These are phyloP conservation scores for Eulemur coronatus DNA, from an alignment of 2,797 vertebrate genomes.

Conservation along the genomic window DNA sequence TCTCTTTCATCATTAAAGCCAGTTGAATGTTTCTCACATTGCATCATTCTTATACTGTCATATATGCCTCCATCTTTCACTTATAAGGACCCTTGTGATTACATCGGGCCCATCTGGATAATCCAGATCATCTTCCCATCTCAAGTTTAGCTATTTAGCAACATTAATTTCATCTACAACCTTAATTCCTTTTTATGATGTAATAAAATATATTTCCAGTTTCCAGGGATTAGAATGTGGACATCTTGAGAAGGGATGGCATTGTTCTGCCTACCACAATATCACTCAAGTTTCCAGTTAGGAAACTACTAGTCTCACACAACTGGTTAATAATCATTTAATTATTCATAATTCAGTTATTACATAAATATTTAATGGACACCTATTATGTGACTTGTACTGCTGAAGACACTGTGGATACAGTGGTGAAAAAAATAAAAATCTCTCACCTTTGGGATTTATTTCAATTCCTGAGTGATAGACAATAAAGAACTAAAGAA, in stretches of 20 bases:
- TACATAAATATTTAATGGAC: background rate
- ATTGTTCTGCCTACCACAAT: background rate
- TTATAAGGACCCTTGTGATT: background rate
- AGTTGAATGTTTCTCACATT: background rate
- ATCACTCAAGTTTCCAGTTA: background rate
- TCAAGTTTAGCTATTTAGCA: background rate
- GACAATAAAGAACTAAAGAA: background rate
- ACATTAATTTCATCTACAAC: background rate
- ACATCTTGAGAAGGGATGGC: accelerated
- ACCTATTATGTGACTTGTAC: background rate
- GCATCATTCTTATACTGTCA: background rate
- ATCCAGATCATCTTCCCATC: background rate
- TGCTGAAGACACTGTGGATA: background rate
- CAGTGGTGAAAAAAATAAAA: background rate
- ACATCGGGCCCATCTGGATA: background rate
- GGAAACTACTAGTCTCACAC: background rate
- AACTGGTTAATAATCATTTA: background rate
- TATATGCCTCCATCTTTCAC: background rate
- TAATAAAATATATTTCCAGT: background rate
- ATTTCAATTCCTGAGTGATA: background rate
- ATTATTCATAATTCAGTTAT: background rate
- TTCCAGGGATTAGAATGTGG: background rate
- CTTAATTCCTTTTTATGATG: too few relatives aligned
- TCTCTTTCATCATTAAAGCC: background rate
- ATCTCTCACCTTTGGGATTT: background rate